Base-by-base conservation (phyloP, 2,797 vertebrate species). In the Miichthys miiuy region DNA sequence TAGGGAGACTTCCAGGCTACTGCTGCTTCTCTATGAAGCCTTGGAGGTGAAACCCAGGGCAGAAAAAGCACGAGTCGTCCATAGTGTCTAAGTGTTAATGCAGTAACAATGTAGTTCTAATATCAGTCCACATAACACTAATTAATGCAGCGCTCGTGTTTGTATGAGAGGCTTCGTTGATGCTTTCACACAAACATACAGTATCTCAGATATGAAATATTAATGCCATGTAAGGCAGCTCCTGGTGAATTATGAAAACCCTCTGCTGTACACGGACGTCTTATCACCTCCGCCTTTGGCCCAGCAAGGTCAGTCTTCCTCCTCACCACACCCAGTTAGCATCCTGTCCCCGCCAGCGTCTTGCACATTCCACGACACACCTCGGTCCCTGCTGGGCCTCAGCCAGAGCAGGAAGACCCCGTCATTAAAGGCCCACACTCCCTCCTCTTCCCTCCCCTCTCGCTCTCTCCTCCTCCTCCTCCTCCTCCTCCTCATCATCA, bases 271-370 rank as follows among this genome's bases (percentile, higher is more conserved):
- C 51, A 12, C 2, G 44, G 55, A 57, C 21, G 30, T 17, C 12
- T 51, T 25, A 71, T 79, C 52, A n/a, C 46, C 21, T 74, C 61
- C 30, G 66, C 47, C 57, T 77, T 25, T 55, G 44, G 61, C 75
- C 58, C 57, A 25, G 13, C 55, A 44, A 68, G 72, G 75, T 71
- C 55, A 30, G 48, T 44, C 75, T 81, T 84, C 81, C 76, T 85
- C 69, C 75, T 65, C 60, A 23, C 86, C 80, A 71, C 89, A 69
- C 87, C 89, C 86, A 50, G 65, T 44, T 3, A 76, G 85, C 82
- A 80, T 90, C 90, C 89, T 87, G 86, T 73, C 72, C 6, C 30
- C 20, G 34, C 69, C 5, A 0, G 38, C 63, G 12, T 79, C 75
- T 51, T 30, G 6, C 68, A 88, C 88, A 86, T 89, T 87, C 87